Percentiles rank a stretch among this genome's conserved stretches.
Conservation (phyloP, 53 echinoderm and acorn worm species). For the Zoroaster sp. region DNA sequence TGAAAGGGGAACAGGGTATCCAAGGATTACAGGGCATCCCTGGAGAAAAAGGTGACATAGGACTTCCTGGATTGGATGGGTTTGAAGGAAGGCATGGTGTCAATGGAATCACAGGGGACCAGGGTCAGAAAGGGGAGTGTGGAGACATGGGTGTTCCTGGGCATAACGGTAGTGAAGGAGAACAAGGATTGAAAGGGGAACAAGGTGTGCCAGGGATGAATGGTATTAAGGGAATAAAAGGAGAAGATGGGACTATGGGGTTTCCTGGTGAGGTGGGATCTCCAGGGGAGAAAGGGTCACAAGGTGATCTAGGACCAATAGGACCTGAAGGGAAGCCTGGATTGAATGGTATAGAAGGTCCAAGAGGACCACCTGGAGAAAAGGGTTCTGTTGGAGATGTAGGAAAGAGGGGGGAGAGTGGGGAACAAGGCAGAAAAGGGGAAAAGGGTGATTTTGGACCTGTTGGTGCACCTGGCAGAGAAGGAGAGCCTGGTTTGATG, state of each 20-base stretch:
- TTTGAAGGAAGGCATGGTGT: conserved; percentile 3
- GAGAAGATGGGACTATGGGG: conserved; percentile 2
- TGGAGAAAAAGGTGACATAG: not conserved
- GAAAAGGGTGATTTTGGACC: conserved; percentile 6
- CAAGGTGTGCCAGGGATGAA: not conserved
- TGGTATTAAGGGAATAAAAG: conserved; percentile 12
- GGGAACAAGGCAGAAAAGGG: not conserved
- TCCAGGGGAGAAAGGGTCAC: conserved; percentile 14
- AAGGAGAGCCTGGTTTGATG: conserved; percentile 30
- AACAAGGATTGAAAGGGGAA: conserved; percentile 2
- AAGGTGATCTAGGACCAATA: conserved; percentile 11
- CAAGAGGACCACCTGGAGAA: not conserved
- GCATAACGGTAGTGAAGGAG: not conserved
- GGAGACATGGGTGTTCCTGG: conserved; percentile 29
- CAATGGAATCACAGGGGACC: conserved; percentile 15
- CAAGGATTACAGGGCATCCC: not conserved
- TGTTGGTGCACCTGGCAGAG: conserved; percentile 6
- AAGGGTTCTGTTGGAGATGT: not conserved
- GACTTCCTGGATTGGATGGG: not conserved
- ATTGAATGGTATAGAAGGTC: not conserved
- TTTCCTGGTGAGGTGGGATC: conserved; percentile 1
- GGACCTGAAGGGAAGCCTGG: conserved; percentile 1
- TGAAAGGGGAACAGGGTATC: conserved; percentile 3
- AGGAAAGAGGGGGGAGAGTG: not conserved
- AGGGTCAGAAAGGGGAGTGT: not conserved